Base-by-base conservation (phyloP, 2,113 vertebrate species). In the Rutilus rutilus region DNA sequence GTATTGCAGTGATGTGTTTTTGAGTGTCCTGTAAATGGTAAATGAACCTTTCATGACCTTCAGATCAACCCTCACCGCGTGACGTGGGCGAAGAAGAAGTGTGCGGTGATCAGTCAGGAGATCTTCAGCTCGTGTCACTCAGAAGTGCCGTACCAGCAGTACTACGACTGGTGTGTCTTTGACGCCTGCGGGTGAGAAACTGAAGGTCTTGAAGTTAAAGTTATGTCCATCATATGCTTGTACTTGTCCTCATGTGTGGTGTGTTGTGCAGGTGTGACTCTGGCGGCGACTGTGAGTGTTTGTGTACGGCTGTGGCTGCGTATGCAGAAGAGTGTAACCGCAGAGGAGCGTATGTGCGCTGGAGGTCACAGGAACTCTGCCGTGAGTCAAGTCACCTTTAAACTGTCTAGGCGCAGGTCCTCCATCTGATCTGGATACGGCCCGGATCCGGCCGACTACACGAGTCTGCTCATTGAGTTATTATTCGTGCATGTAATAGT, bases 281-380 rank as follows among this genome's bases (percentile, higher is more conserved):
- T 0, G 97, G 97, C 0, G 97, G 96, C 0, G 97, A 98, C 94
- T 98, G 97, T 39, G 97, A 97, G 90, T 98, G 97, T 89, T 94
- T 99, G 54, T 99, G 97, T 87, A 97, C 96, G 0, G 97, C 97
- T 86, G 92, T 98, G 0, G 96, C 97, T 33, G 85, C 96, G 47
- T 98, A 97, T 0, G 95, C 95, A 0, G 95, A 97, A 14, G 96
- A 97, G 89, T 98, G 97, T 50, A 94, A 95, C 91, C 92, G 90
- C 4, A 91, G 86, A 0, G 95, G 97, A 2, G 33, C 95, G 4
- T 95, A 93, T 2, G 62, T 97, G 59, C 96, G 92, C 89, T 98
- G 97, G 97, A 90, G 96, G 86, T 96, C 97, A 82, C 97, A 98
- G 93, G 96, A 96, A 8, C 95, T 99, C 67, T 98, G 97, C 85